A percentile compares a stretch with the other conserved stretches of the same genome.
These are phyloP conservation scores for Hirudinaria manillensis DNA, from an alignment of 2,888 invertebrate species.

Conservation along the genomic window DNA sequence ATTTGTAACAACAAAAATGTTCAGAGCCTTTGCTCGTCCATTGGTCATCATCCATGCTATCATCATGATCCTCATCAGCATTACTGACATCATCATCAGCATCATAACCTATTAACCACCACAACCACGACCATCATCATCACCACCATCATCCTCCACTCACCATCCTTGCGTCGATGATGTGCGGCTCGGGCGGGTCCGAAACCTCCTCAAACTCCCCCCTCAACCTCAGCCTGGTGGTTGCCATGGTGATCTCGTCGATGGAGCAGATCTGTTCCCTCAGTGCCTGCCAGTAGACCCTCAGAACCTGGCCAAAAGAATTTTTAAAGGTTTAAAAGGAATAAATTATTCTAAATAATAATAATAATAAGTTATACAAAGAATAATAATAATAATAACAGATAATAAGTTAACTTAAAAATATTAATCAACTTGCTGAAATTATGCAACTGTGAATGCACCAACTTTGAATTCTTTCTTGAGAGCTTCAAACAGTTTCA, in stretches of 20 bases:
- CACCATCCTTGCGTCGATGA: slow-evolving; percentile 38
- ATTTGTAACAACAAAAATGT: too few species aligned
- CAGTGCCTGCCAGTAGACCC: slow-evolving; percentile 49
- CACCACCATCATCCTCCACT: slow-evolving; percentile 3
- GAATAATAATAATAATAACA: background rate
- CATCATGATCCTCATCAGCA: background rate
- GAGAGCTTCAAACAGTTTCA: slow-evolving; percentile 60
- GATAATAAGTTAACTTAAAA: background rate
- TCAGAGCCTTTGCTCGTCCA: too few species aligned
- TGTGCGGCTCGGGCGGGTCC: slow-evolving; percentile 44
- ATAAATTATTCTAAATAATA: background rate
- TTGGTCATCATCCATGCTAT: background rate
- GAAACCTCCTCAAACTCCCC: slow-evolving; percentile 53
- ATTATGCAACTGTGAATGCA: background rate
- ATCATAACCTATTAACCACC: background rate
- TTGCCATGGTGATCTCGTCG: slow-evolving; percentile 71
- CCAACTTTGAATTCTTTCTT: slow-evolving; percentile 64
- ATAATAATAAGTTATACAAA: background rate
- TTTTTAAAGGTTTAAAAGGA: background rate
- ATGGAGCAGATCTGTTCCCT: slow-evolving; percentile 60
- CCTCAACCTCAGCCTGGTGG: slow-evolving; percentile 59
- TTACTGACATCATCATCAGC: background rate
- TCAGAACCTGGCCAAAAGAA: slow-evolving; percentile 41
- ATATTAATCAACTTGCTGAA: background rate
- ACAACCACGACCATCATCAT: background rate